phyloP scores from a whole-genome alignment of 1,140 invertebrate genomes.

The Neodiprion pinetum region DNA sequence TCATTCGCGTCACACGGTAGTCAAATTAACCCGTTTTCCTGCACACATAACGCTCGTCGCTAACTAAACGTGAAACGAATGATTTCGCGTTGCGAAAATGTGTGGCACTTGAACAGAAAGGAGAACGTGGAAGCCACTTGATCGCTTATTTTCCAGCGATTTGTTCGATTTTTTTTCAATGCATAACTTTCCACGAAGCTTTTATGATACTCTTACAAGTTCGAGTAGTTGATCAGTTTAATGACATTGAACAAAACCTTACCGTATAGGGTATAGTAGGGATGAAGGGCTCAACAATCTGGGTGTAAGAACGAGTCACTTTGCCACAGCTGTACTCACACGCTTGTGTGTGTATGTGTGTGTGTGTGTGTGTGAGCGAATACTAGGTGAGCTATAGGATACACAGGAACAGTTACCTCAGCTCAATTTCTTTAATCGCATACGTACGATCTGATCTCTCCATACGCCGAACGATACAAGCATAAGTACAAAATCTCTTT shows the following conservation, averaged over 20 bases:
- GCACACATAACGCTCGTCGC: not conserved
- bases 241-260: not conserved
- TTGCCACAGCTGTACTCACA: too few species aligned
- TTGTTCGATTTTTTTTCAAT: not conserved
- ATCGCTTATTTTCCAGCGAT: too few species aligned
- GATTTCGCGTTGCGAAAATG: not conserved
- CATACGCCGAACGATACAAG: too few species aligned
- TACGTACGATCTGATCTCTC: too few species aligned
- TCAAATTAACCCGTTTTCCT: slow-evolving; percentile 1
- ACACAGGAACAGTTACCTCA: too few species aligned
- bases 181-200: not conserved
- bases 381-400: too few species aligned
- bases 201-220: not conserved
- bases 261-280: not conserved
- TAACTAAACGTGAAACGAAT: not conserved
- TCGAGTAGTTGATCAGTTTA: not conserved
- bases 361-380: too few species aligned
- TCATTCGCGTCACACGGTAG: slow-evolving; percentile 4
- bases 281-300: too few species aligned
- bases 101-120: not conserved
- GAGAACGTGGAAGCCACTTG: not conserved
- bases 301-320: too few species aligned
- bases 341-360: too few species aligned
- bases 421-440: too few species aligned
- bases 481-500: too few species aligned